Conservation (phyloP, 2,888 invertebrate genomes). For the Diadegma fenestrale region DNA sequence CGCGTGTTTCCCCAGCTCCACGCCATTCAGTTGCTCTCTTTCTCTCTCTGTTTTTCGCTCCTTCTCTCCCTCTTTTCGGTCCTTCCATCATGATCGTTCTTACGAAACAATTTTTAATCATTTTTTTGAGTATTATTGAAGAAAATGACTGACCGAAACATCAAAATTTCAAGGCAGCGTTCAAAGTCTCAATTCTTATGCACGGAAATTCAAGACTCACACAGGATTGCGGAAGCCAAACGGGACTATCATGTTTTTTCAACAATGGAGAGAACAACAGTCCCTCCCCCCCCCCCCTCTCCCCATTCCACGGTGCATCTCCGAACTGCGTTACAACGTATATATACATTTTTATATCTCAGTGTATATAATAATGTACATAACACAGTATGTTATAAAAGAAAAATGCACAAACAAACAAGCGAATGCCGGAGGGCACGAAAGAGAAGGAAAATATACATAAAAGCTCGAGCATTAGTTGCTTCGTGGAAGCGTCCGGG, state of each 20-base stretch:
- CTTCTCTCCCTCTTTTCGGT: constrained; percentile 18
- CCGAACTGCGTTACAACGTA: constrained; percentile 32
- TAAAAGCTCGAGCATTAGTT: constrained; percentile 78
- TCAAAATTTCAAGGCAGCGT: not conserved
- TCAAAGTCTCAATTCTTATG: not conserved
- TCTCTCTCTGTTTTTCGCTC: not conserved
- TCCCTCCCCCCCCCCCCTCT: not conserved
- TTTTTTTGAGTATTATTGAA: not conserved
- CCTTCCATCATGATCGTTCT: not conserved
- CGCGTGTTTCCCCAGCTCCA: constrained; percentile 77
- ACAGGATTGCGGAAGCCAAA: constrained; percentile 32
- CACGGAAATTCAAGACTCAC: not conserved
- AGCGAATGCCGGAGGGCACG: constrained; percentile 57
- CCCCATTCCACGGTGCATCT: constrained; percentile 5
- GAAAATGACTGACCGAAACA: not conserved
- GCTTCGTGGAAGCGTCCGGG: constrained; percentile 79
- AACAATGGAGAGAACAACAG: constrained; percentile 52
- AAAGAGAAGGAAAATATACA: constrained; percentile 69
- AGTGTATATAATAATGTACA: constrained; percentile 17
- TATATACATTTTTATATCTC: constrained; percentile 28
- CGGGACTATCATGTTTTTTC: constrained; percentile 30
- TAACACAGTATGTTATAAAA: constrained; percentile 41
- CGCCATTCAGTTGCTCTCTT: constrained; percentile 38
- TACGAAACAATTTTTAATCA: not conserved
- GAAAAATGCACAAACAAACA: constrained; percentile 66